These are phyloP conservation scores for Himalopsyche phryganea DNA, from an alignment of 1,140 invertebrate species.

Conservation along the genomic window DNA sequence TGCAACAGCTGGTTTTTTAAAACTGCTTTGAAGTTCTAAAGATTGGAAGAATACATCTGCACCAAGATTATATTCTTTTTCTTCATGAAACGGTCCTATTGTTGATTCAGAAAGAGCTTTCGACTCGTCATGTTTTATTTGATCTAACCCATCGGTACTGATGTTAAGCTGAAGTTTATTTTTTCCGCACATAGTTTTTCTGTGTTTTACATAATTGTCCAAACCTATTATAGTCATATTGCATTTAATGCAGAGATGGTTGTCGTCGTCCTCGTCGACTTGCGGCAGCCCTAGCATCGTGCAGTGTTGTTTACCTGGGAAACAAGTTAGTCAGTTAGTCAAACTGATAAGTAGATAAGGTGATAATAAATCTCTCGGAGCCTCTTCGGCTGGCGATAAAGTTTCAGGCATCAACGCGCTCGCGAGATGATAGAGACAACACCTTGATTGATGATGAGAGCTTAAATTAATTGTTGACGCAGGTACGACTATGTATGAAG, in stretches of 20 bases:
- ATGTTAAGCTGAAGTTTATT: slow-evolving; percentile 35
- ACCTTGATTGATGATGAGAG: slow-evolving; percentile 35
- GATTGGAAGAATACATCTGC: slow-evolving; percentile 84
- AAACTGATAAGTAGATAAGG: slow-evolving; percentile 33
- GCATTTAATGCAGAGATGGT: slow-evolving; percentile 82
- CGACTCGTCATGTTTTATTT: slow-evolving; percentile 39
- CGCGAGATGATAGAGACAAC: slow-evolving; percentile 33
- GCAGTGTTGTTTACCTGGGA: slow-evolving; percentile 22
- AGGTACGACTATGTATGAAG: slow-evolving; percentile 21
- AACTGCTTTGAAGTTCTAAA: slow-evolving; percentile 75
- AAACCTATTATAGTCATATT: slow-evolving; percentile 74
- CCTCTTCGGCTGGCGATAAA: slow-evolving; percentile 27
- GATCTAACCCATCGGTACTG: slow-evolving; percentile 36
- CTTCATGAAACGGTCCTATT: slow-evolving; percentile 40
- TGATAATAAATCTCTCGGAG: slow-evolving; percentile 33
- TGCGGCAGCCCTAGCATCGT: slow-evolving; percentile 27
- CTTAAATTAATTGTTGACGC: slow-evolving; percentile 36
- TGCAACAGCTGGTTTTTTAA: slow-evolving; percentile 53
- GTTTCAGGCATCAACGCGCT: slow-evolving; percentile 32
- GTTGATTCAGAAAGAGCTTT: slow-evolving; percentile 5
- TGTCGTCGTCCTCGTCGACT: slow-evolving; percentile 64
- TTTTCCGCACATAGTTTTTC: slow-evolving; percentile 62
- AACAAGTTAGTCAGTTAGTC: slow-evolving; percentile 24
- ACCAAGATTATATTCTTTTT: slow-evolving; percentile 57
- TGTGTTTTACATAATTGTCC: slow-evolving; percentile 76